These are phyloP conservation scores for Mesembrinibis cayennensis DNA, from an alignment of 2,113 vertebrate species.

Conservation along the genomic window DNA sequence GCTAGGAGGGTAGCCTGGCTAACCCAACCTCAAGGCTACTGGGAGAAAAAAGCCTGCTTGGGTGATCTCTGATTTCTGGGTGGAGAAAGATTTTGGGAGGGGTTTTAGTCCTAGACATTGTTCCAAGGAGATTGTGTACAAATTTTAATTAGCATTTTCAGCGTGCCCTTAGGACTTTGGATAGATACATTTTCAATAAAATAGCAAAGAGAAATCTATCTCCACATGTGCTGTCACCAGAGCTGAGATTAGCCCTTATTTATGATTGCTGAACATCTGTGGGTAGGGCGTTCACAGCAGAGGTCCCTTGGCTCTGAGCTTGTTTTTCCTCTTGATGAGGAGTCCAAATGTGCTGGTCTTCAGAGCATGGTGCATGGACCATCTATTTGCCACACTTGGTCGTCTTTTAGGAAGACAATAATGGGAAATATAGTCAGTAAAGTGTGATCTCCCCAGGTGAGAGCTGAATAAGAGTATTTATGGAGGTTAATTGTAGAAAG, in stretches of 20 bases:
- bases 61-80: neutral
- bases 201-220: neutral
- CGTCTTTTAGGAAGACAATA: neutral
- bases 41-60: neutral
- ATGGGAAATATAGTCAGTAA: neutral
- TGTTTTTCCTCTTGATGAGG: neutral
- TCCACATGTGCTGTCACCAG: neutral
- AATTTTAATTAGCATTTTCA: neutral
- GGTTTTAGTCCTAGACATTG: neutral
- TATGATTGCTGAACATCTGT: conserved; percentile 9
- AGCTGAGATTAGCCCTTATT: neutral
- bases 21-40: neutral
- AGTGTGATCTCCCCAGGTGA: neutral
- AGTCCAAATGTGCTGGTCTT: neutral
- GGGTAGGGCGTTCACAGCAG: neutral
- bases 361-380: neutral
- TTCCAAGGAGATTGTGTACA: neutral
- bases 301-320: neutral
- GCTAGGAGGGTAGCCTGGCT: neutral
- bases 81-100: neutral
- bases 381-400: neutral
- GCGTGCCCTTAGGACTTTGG: neutral
- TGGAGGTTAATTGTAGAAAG: neutral
- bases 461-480: neutral
- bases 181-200: neutral